Evolutionary conservation across 2,797 vertebrate species (phyloP).

Genomic region (Urocyon cinereoargenteus): DNA sequence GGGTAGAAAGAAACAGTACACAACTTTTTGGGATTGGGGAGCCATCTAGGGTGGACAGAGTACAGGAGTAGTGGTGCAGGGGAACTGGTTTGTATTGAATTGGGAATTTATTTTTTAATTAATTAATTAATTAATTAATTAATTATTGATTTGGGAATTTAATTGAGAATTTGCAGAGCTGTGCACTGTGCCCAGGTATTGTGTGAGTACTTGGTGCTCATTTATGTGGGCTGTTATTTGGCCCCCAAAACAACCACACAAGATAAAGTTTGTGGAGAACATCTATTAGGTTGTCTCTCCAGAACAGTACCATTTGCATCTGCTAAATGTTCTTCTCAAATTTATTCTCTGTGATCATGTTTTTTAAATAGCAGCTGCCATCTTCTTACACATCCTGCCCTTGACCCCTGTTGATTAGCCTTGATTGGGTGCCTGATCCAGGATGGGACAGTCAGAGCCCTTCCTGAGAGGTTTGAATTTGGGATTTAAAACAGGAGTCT

Average conservation of each 20-base stretch:
- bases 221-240: not conserved
- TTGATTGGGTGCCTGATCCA: not conserved
- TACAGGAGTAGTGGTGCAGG: not conserved
- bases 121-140: no score
- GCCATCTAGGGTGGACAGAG: not conserved
- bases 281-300: not conserved
- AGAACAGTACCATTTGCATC: not conserved
- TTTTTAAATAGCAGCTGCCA: not conserved
- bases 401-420: not conserved
- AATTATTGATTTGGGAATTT: not conserved
- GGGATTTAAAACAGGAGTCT: not conserved
- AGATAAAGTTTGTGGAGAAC: not conserved
- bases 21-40: not conserved
- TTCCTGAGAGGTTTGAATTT: not conserved
- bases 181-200: not conserved
- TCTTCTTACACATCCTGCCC: not conserved
- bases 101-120: not conserved
- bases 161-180: not conserved
- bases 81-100: not conserved
- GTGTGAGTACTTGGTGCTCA: not conserved
- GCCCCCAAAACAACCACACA: not conserved
- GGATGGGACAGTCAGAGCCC: not conserved
- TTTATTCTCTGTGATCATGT: not conserved
- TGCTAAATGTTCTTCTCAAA: not conserved
- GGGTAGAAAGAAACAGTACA: not conserved